These are phyloP conservation scores for Patella pellucida DNA, from an alignment of 2,888 invertebrate genomes.

Conservation along the genomic window DNA sequence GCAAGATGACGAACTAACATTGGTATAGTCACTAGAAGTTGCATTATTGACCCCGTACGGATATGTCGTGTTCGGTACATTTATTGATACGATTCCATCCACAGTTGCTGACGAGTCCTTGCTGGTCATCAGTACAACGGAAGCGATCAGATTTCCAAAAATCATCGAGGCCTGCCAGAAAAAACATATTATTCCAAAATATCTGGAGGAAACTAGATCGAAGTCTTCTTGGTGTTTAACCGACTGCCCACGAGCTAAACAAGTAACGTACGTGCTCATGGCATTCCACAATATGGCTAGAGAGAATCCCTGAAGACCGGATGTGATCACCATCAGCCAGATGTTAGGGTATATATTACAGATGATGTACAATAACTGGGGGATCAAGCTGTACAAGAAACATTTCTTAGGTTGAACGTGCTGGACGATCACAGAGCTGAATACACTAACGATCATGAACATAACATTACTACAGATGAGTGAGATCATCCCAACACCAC, in stretches of 20 bases:
- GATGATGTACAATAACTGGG: constrained; percentile 56
- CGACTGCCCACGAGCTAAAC: constrained; percentile 58
- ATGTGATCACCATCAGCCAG: constrained; percentile 60
- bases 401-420: constrained; percentile 56
- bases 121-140: constrained; percentile 48
- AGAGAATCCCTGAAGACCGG: constrained; percentile 57
- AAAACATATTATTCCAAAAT: constrained; percentile 65
- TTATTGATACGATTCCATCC: not conserved
- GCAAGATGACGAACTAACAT: constrained; percentile 8
- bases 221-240: constrained; percentile 46
- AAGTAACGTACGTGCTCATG: constrained; percentile 65
- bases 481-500: constrained; percentile 62
- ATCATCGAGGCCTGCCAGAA: constrained; percentile 62
- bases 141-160: constrained; percentile 63
- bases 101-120: not conserved
- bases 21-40: not conserved
- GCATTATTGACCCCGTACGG: not conserved
- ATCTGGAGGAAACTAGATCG: constrained; percentile 55
- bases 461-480: constrained; percentile 56
- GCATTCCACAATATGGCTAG: constrained; percentile 65
- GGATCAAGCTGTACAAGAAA: constrained; percentile 45
- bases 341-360: constrained; percentile 60
- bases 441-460: constrained; percentile 63
- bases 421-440: constrained; percentile 63
- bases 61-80: not conserved